These are phyloP conservation scores for Glossophaga mutica DNA, from an alignment of 2,797 vertebrate species.

Conservation along the genomic window DNA sequence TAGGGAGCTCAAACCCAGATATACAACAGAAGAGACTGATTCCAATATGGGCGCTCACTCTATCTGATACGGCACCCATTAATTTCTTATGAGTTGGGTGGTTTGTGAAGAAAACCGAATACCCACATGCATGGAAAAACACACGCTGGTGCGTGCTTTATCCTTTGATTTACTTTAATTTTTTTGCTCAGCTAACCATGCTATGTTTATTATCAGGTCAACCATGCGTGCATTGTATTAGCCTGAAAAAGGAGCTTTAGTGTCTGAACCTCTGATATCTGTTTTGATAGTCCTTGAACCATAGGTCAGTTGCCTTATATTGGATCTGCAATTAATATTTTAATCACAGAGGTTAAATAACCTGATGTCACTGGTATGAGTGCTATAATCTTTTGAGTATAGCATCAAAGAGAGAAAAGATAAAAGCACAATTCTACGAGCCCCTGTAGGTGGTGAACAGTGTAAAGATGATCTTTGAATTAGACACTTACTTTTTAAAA, in stretches of 20 bases:
- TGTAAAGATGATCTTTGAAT: background rate
- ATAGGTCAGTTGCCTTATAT: background rate
- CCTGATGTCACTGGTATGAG: background rate
- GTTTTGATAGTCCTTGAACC: background rate
- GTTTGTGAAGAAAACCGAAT: constrained; percentile 18
- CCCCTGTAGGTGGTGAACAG: background rate
- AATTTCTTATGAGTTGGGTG: background rate
- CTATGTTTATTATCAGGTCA: background rate
- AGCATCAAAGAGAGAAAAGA: background rate
- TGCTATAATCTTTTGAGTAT: background rate
- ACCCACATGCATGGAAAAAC: constrained; percentile 1
- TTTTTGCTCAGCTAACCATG: constrained; percentile 1
- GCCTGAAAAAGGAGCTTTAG: background rate
- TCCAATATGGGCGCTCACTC: background rate
- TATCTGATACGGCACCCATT: background rate
- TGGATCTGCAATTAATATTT: background rate
- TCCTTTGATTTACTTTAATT: constrained; percentile 9
- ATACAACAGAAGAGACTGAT: background rate
- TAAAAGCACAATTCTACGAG: background rate
- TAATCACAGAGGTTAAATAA: background rate
- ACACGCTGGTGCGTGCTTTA: constrained; percentile 2
- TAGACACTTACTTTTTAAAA: background rate
- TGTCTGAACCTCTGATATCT: background rate
- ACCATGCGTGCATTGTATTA: background rate
- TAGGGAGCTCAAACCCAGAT: background rate